Base-by-base conservation (phyloP, 2,888 invertebrate genomes). In the Noctua janthina region DNA sequence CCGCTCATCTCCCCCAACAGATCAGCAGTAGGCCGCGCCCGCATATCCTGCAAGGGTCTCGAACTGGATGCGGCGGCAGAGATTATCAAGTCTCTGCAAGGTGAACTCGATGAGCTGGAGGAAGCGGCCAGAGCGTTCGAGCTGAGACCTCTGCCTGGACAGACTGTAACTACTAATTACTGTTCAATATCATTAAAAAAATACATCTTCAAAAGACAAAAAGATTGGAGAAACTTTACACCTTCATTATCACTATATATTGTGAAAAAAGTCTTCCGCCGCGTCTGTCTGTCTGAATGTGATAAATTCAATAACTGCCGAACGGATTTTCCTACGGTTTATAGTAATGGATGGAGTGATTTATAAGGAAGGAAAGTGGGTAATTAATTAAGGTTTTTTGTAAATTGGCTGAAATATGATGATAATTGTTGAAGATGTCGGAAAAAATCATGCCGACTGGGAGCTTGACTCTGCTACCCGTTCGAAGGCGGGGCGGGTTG, bases 51-150 rank as follows among this genome's bases (percentile, higher is more conserved):
- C 93, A 98, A 98, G 87, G 98, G 98, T 0, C 96, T 99, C 82
- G 99, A 99, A 91, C 94, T 99, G 83, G 99, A 99, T 88, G 98
- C 98, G 0, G 99, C 99, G 0, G 97, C 99, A 0, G 98, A 99
- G 89, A 98, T 98, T 78, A 98, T 99, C 66, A 97, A 97, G 17
- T 98, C 98, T 66, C 96, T 99, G 68, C 98, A 98, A 91, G 98
- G 97, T 59, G 99, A 99, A 90, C 96, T 99, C 39, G 97, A 98
- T 49, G 99, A 99, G 90, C 98, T 99, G 85, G 98, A 98, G 77
- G 97, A 97, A 82, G 98, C 99, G 0, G 98, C 98, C 0, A 96
- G 98, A 51, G 97, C 98, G 0, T 97, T 98, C 81, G 97, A 98
- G 43, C 96, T 99, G 66, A 97, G 98, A 81, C 99, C 99, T 0